Evolutionary conservation across 2,797 vertebrate species (phyloP).

Genomic region (Syngnathus rostellatus): DNA sequence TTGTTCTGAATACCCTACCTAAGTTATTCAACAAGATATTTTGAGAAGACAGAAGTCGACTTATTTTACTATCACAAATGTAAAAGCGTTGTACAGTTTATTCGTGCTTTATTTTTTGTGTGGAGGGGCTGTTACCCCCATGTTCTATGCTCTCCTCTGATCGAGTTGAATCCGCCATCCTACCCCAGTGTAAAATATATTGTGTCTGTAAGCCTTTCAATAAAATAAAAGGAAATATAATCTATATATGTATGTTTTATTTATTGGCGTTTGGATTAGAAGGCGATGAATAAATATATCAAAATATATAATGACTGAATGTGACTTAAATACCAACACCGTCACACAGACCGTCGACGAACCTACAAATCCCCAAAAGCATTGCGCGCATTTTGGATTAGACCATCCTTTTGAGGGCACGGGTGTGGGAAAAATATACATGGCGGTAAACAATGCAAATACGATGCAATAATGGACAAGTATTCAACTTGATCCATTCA

Average conservation of each 20-base stretch:
- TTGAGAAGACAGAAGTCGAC: background rate
- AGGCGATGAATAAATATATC: no score
- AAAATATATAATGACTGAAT: background rate
- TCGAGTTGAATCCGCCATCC: background rate
- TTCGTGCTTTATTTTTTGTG: conserved; percentile 19
- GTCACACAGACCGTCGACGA: background rate
- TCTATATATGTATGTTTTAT: background rate
- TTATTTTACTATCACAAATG: conserved; percentile 7
- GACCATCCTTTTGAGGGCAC: conserved; percentile 17
- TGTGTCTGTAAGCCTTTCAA: conserved; percentile 68
- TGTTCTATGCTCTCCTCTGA: conserved; percentile 39
- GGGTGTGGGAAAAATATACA: conserved; percentile 16
- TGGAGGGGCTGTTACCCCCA: conserved; percentile 23
- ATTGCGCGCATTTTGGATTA: conserved; percentile 28
- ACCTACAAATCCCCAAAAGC: conserved; percentile 49
- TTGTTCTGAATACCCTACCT: background rate
- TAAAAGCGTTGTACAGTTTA: background rate
- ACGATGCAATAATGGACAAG: background rate
- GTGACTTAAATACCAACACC: background rate
- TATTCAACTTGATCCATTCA: background rate
- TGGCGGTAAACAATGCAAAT: background rate
- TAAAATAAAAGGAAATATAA: conserved; percentile 44
- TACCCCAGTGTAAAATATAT: conserved; percentile 49
- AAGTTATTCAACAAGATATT: background rate
- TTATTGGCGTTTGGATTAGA: background rate